Evolutionary conservation across 2,888 invertebrate species (phyloP).

Genomic region (Drosophila testacea): DNA sequence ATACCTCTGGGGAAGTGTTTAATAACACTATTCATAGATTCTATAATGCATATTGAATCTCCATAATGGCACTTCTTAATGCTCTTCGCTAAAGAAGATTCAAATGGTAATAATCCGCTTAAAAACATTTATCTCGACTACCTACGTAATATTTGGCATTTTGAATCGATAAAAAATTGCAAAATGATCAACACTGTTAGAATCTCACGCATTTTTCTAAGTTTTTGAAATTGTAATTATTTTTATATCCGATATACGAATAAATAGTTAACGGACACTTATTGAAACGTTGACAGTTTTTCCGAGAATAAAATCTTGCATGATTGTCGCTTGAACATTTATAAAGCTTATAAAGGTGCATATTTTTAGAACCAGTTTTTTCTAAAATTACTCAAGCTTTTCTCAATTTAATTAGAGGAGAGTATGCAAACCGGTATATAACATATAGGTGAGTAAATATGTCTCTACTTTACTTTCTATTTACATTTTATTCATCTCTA

Average conservation of each 20-base stretch:
- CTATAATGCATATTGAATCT: conserved; percentile 38
- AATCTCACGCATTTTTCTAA: conserved; percentile 20
- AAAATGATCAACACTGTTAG: conserved; percentile 4
- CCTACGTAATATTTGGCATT: conserved; percentile 36
- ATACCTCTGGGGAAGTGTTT: conserved; percentile 35
- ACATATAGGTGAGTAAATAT: too few relatives aligned
- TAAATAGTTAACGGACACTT: not conserved
- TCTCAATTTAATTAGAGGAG: not conserved
- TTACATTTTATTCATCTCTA: too few relatives aligned
- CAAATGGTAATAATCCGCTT: not conserved
- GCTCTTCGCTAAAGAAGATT: conserved; percentile 14
- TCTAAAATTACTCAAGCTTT: conserved; percentile 5
- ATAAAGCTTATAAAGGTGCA: conserved; percentile 16
- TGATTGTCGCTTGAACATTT: too few relatives aligned
- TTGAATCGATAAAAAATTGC: conserved; percentile 3
- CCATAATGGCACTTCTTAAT: conserved; percentile 53
- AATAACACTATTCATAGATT: conserved; percentile 43
- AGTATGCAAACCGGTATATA: conserved; percentile 7
- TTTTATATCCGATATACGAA: not conserved
- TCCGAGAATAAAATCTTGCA: too few relatives aligned
- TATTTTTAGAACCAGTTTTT: conserved; percentile 45
- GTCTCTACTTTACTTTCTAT: too few relatives aligned
- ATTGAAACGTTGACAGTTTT: not conserved
- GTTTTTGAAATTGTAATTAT: not conserved
- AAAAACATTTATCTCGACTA: conserved; percentile 1